phyloP scores from a whole-genome alignment of 2,888 invertebrate genomes.

The Aporophyla nigra region DNA sequence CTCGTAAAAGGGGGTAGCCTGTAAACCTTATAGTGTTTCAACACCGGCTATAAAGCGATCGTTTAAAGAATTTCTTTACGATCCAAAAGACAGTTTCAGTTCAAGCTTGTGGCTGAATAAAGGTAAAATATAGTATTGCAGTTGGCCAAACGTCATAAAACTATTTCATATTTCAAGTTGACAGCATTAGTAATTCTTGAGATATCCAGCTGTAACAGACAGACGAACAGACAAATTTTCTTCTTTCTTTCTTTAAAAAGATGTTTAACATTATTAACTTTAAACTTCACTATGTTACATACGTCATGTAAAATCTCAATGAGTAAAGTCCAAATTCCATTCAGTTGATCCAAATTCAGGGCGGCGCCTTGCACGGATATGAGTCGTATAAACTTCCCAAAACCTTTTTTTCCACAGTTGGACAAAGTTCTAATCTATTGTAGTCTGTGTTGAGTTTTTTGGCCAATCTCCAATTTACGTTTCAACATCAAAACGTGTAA shows the following conservation, averaged over 20 bases:
- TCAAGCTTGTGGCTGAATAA: conserved; percentile 3
- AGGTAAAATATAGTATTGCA: neutral
- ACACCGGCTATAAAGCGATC: conserved; percentile 56
- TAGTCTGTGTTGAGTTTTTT: neutral
- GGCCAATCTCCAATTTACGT: neutral
- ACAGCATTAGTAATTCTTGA: no score
- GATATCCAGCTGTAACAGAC: no score
- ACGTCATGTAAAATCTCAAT: neutral
- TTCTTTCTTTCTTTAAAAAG: no score
- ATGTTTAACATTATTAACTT: no score
- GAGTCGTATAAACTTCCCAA: neutral
- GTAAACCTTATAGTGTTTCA: conserved; percentile 54
- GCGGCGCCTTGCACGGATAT: neutral
- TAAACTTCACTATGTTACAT: neutral
- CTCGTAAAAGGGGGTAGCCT: conserved; percentile 54
- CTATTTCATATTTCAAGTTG: no score
- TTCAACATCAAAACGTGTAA: no score
- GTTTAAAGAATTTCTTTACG: conserved; percentile 62
- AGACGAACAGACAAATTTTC: no score
- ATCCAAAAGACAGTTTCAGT: conserved; percentile 56
- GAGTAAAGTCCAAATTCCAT: no score
- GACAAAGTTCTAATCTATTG: neutral
- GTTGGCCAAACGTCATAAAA: no score
- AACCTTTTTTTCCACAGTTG: neutral
- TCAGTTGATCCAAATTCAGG: neutral